Evolutionary conservation across 1,140 invertebrate genomes (phyloP).

Genomic region (Drosophila nasuta): DNA sequence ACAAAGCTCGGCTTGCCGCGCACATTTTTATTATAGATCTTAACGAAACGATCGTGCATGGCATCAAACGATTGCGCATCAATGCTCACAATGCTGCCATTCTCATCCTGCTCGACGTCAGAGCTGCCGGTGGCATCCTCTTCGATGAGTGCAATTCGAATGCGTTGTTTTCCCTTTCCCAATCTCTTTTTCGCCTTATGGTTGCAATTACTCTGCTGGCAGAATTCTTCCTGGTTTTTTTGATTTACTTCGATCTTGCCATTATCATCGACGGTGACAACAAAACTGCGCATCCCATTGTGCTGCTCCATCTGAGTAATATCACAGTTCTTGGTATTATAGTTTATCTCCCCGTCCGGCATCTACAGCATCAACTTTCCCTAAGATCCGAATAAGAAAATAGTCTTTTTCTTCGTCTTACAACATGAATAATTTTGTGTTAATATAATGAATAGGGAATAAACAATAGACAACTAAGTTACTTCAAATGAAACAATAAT

Average conservation of each 20-base stretch:
- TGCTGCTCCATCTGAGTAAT: background rate
- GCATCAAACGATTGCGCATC: slow-evolving; percentile 16
- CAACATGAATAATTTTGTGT: slow-evolving; percentile 9
- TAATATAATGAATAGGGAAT: background rate
- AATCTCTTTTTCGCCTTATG: background rate
- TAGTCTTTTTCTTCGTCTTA: slow-evolving; percentile 6
- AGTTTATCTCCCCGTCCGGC: slow-evolving; percentile 21
- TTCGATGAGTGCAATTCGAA: slow-evolving; percentile 48
- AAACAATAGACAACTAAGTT: background rate
- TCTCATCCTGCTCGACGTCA: slow-evolving; percentile 4
- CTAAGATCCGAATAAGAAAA: slow-evolving; percentile 36
- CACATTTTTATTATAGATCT: slow-evolving; percentile 40
- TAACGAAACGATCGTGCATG: slow-evolving; percentile 31
- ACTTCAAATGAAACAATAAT: no score
- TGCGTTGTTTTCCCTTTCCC: slow-evolving; percentile 13
- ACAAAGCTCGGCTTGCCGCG: slow-evolving; percentile 56
- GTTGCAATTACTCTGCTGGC: background rate
- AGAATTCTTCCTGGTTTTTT: background rate
- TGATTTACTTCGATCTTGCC: slow-evolving; percentile 37
- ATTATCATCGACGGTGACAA: slow-evolving; percentile 46
- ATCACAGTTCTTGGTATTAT: background rate
- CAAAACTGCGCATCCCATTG: slow-evolving; percentile 37
- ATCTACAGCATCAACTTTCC: slow-evolving; percentile 11
- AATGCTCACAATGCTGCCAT: background rate
- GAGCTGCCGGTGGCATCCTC: slow-evolving; percentile 9